Evolutionary conservation across 2,113 vertebrate genomes (phyloP).

Genomic region (Meriones unguiculatus): DNA sequence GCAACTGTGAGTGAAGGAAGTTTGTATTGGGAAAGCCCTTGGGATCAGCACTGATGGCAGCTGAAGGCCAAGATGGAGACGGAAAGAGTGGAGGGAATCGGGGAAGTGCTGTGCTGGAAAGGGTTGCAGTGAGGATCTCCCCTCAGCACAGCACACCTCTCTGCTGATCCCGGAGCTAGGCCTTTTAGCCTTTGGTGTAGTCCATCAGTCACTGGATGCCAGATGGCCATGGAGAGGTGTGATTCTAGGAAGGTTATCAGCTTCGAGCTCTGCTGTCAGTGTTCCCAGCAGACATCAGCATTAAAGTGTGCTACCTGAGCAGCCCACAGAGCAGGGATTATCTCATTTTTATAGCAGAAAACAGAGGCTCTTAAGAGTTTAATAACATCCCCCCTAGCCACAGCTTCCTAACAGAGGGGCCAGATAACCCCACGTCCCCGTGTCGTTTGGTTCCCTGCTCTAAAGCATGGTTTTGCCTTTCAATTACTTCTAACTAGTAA

Average conservation of each 20-base stretch:
- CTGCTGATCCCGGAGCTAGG: background rate
- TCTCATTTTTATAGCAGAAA: background rate
- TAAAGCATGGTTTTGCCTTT: background rate
- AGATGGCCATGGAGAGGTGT: background rate
- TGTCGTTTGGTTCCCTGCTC: background rate
- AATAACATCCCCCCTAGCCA: background rate
- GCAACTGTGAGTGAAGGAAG: background rate
- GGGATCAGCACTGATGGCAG: background rate
- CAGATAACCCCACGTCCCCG: background rate
- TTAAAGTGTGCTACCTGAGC: background rate
- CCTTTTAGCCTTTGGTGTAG: background rate
- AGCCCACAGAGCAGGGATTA: background rate
- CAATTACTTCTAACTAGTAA: background rate
- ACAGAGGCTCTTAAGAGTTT: background rate
- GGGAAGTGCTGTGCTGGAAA: fast-evolving
- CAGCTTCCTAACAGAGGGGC: background rate
- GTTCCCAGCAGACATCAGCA: background rate
- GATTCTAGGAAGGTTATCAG: background rate
- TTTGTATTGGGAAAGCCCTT: background rate
- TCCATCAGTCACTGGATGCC: background rate
- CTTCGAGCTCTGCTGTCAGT: background rate
- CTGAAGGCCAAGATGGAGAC: background rate
- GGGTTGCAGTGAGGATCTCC: background rate
- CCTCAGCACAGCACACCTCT: too few species aligned
- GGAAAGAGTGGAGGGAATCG: too few species aligned